phyloP scores from a whole-genome alignment of 1,140 invertebrate species.

The Chironomus striatipennis region DNA sequence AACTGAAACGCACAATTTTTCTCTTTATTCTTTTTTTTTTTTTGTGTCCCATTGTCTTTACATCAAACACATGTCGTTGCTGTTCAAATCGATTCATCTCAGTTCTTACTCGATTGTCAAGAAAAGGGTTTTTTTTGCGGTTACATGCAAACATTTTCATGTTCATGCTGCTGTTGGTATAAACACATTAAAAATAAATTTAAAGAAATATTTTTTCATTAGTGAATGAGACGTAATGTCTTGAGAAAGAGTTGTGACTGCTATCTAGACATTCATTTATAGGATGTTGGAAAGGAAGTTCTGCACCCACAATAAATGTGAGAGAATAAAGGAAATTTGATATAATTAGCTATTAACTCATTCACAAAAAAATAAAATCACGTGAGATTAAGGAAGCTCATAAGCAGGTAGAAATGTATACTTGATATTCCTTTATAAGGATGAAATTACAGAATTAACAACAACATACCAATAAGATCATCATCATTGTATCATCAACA shows the following conservation, averaged over 20 bases:
- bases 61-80: constrained; percentile 18
- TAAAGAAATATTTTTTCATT: not conserved
- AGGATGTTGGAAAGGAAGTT: no score
- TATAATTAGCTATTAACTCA: constrained; percentile 9
- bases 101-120: not conserved
- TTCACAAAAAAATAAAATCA: no score
- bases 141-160: constrained; percentile 1
- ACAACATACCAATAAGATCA: no score
- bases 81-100: not conserved
- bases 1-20: constrained; percentile 12
- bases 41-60: constrained; percentile 1
- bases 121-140: not conserved
- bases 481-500: no score
- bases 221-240: not conserved
- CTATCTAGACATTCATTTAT: no score
- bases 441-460: no score
- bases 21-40: not conserved
- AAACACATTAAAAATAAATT: not conserved
- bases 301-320: not conserved
- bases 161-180: not conserved
- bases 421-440: no score
- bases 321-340: not conserved
- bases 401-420: no score
- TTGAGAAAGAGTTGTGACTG: no score
- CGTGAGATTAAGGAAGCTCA: not conserved